These are phyloP conservation scores for Danio aesculapii DNA, from an alignment of 2,797 vertebrate species.

Conservation along the genomic window DNA sequence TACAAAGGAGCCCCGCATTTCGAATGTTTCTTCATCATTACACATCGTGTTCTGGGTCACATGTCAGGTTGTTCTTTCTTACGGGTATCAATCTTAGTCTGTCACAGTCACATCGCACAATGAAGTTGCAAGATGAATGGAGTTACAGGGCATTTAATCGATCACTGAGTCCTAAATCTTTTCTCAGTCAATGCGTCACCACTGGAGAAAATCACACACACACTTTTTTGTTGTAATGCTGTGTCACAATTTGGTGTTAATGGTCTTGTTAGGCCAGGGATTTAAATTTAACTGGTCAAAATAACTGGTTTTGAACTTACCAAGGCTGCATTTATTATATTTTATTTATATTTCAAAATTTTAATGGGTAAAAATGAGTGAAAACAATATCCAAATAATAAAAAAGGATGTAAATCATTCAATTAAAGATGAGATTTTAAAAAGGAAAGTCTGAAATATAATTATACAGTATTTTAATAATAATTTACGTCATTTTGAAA, in stretches of 20 bases:
- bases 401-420: too few species aligned
- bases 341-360: too few species aligned
- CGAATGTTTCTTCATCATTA: not conserved
- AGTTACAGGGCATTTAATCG: slow-evolving; percentile 28
- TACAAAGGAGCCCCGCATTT: not conserved
- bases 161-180: slow-evolving; percentile 24
- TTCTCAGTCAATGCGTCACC: slow-evolving; percentile 31
- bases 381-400: too few species aligned
- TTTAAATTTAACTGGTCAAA: not conserved
- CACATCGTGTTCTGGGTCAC: not conserved
- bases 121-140: not conserved
- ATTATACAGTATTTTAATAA: too few species aligned
- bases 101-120: slow-evolving; percentile 10
- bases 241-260: not conserved
- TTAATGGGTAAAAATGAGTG: too few species aligned
- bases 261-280: not conserved
- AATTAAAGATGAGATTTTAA: too few species aligned
- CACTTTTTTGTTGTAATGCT: not conserved
- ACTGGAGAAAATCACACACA: slow-evolving; percentile 14
- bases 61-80: not conserved
- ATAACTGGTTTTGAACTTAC: too few species aligned
- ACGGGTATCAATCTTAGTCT: not conserved
- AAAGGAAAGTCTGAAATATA: too few species aligned
- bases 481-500: too few species aligned
- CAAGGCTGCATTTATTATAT: too few species aligned